Evolutionary conservation across 2,113 vertebrate species (phyloP).

Genomic region (Coturnix japonica): DNA sequence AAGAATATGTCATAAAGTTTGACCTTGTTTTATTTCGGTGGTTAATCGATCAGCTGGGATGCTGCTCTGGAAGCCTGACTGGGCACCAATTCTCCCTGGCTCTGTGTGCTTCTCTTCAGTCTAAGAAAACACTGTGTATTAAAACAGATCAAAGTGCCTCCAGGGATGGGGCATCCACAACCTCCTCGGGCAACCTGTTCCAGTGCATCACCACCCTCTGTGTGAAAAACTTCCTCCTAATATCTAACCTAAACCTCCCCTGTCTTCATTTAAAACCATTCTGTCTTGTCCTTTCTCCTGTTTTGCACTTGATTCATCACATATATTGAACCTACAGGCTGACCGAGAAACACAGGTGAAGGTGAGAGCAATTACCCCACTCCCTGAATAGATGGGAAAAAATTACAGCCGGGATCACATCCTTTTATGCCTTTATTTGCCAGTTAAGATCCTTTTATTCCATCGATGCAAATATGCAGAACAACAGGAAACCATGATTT

Average conservation of each 20-base stretch:
- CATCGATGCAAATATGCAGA: conserved; percentile 59
- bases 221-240: too few species aligned
- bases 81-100: neutral
- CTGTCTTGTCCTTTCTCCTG: neutral
- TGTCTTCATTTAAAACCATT: too few species aligned
- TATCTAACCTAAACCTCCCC: too few species aligned
- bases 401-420: neutral
- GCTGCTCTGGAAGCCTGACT: neutral
- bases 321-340: neutral
- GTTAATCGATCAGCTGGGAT: neutral
- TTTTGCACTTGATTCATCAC: neutral
- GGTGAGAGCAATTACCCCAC: neutral
- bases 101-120: neutral
- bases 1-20: neutral
- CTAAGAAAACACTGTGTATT: neutral
- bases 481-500: conserved; percentile 60
- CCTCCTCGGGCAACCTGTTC: too few species aligned
- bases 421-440: conserved; percentile 77
- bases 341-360: neutral
- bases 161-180: too few species aligned
- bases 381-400: neutral
- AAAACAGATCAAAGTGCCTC: neutral
- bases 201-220: too few species aligned
- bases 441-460: conserved; percentile 66
- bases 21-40: neutral